Base-by-base conservation (phyloP, 2,797 vertebrate genomes). In the Pempheris klunzingeri region DNA sequence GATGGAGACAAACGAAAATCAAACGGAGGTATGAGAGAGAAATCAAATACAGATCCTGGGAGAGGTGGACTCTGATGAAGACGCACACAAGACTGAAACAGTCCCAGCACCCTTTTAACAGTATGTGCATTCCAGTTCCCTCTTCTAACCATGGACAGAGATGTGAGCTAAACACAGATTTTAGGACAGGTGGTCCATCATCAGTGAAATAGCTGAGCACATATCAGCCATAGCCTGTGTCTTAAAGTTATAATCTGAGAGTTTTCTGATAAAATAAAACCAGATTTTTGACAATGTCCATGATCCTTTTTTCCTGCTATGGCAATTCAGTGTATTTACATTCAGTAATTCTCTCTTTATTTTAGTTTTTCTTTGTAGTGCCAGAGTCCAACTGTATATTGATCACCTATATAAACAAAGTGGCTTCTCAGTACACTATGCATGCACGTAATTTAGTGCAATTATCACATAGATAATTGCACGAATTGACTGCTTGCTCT, bases 1-100 rank as follows among this genome's bases (percentile, higher is more conserved):
- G 80, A 87, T 78, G n/a, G 80, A 87, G 84, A 78, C 53, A 64
- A 84, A 85, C 67, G 71, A 77, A 69, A 83, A 84, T 71, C 75
- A 81, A 77, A 71, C 3, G 46, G 57, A 39, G 67, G 69, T 26
- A 77, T 54, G 77, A 84, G 74, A 75, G 60, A 82, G 70, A 77
- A 86, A 87, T 88, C 63, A 84, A 84, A 83, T 46, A 69, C 60
- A 57, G 71, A 57, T 52, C 57, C 22, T 18, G 13, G 14, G 69
- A 81, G 55, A 61, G 34, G 22, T 38, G 32, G 52, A 75, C 50
- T 39, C 68, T 52, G 84, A 74, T 57, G 49, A 77, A 70, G 62
- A 70, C 3, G 10, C 59, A 54, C 4, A 41, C 1, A 38, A 67
- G 32, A 73, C 5, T 22, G 4, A 66, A 80, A 73, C 54, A 12